A percentile compares a stretch with the other conserved stretches of the same genome.
phyloP scores from a whole-genome alignment of 2,113 vertebrate species.

The Carassius auratus region DNA sequence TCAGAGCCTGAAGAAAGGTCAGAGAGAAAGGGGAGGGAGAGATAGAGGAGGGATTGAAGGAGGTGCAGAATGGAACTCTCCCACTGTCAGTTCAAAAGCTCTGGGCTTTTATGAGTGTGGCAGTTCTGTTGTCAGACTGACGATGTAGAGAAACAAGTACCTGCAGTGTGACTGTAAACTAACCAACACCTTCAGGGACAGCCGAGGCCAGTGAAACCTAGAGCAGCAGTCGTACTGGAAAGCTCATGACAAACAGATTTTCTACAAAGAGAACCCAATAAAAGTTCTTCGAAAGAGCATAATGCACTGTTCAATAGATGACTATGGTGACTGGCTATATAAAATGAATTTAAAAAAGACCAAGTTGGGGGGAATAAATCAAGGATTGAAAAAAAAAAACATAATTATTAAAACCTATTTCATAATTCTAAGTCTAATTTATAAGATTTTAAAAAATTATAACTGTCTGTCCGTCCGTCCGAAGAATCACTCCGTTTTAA shows the following conservation, averaged over 20 bases:
- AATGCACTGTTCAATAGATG: not conserved
- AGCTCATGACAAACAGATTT: not conserved
- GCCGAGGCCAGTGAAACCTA: not conserved
- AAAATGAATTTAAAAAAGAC: not conserved
- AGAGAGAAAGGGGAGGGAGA: constrained; percentile 15
- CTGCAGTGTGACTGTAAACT: constrained; percentile 8
- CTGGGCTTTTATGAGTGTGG: constrained; percentile 10
- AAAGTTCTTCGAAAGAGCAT: not conserved
- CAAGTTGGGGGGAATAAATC: not conserved
- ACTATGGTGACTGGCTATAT: not conserved
- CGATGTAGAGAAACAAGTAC: constrained; percentile 24
- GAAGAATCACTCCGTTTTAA: too few relatives aligned
- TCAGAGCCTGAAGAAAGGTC: constrained; percentile 39
- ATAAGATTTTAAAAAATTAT: not conserved
- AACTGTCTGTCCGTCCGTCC: not conserved
- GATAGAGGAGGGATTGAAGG: constrained; percentile 37
- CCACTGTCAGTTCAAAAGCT: constrained; percentile 36
- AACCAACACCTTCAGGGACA: not conserved
- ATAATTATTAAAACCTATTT: too few relatives aligned
- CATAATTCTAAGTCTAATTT: too few relatives aligned
- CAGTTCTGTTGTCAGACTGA: constrained; percentile 9
- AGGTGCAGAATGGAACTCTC: not conserved
- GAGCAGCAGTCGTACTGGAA: not conserved
- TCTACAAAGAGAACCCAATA: constrained; percentile 12
- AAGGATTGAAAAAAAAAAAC: too few relatives aligned